Base-by-base conservation (phyloP, 1,140 invertebrate genomes). In the Lordiphosa collinella region DNA sequence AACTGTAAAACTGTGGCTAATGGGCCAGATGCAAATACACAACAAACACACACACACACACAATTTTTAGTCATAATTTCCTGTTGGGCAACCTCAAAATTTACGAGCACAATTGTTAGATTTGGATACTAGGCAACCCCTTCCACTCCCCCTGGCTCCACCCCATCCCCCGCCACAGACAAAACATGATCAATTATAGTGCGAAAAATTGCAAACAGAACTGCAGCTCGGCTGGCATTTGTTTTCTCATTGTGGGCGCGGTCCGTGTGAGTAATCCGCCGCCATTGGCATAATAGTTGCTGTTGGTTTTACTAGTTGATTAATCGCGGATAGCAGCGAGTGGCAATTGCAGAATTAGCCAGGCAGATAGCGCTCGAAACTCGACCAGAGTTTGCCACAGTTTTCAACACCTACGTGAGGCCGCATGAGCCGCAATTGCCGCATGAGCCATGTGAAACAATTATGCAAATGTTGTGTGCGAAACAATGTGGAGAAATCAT, bases 181-280 rank as follows among this genome's bases (percentile, higher is more conserved):
- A 25, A 73, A 79, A 82, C 78, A 80, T 80, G 76, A 80, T 80
- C 75, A 80, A 80, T 80, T 80, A 82, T 69, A 54, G 71, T 82
- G 75, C 74, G 49, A 80, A 79, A 79, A 65, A 14, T 51, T 70
- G 47, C 72, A 36, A 56, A 58, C 61, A 70, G 63, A 46, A 54
- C 47, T 44, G 65, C 49, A 14, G 29, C 36, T 44, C 49, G 32
- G 40, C n/a, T n/a, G n/a, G n/a, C n/a, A n/a, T n/a, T n/a, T n/a
- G n/a, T n/a, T n/a, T n/a, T n/a, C n/a, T n/a, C n/a, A n/a, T 38
- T 66, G 65, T 44, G 71, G 76, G 75, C 66, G 76, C 60, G 75
- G 75, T 51, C 37, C 60, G 56, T 82, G 76, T 63, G 76, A 80
- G 76, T 74, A 80, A 74, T 80, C 60, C 58, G 56, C 53, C 65